Base-by-base conservation (phyloP, 2,113 vertebrate genomes). In the Sarotherodon lohbergeri region DNA sequence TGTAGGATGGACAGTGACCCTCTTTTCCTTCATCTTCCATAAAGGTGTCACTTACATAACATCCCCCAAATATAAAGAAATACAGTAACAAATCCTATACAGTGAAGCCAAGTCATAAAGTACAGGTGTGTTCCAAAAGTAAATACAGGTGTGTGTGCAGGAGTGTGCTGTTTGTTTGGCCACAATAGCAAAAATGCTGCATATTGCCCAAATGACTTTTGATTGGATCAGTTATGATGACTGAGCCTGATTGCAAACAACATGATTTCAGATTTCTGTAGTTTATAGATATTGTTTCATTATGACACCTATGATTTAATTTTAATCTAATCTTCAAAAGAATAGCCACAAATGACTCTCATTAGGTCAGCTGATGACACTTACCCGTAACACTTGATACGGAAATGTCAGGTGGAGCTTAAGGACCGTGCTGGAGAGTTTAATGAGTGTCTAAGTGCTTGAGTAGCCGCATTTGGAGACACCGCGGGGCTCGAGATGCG, bases 391-490 rank as follows among this genome's bases (percentile, higher is more conserved):
- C 63, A 66, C 82, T 90, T 87, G 57, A 85, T 81, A 80, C 43
- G 14, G 59, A 90, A 93, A 88, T 89, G 83, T 88, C 89, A 90
- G 89, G 85, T 86, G 83, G 56, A 84, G 82, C 68, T 84, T 61
- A 88, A 92, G 87, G 85, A 89, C 55, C 32, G 13, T 27, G 76
- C 85, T 85, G 66, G 87, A 46, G 79, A 88, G 80, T 92, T 89
- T 85, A 88, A 94, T 92, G 89, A 86, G 80, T 84, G 81, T 84
- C 83, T 88, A 84, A 92, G 92, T 87, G 82, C 88, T 90, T 52
- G 88, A 93, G 87, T 71, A 88, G 87, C 54, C 2, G 4, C 82
- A 82, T 90, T 91, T 39, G 7, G 71, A 89, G 82, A 86, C 87
- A 85, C 73, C 39, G 24, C 14, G 1, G 87, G 82, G 83, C 73